Evolutionary conservation across 2,797 vertebrate species (phyloP).

Genomic region (Chaunax sp.): DNA sequence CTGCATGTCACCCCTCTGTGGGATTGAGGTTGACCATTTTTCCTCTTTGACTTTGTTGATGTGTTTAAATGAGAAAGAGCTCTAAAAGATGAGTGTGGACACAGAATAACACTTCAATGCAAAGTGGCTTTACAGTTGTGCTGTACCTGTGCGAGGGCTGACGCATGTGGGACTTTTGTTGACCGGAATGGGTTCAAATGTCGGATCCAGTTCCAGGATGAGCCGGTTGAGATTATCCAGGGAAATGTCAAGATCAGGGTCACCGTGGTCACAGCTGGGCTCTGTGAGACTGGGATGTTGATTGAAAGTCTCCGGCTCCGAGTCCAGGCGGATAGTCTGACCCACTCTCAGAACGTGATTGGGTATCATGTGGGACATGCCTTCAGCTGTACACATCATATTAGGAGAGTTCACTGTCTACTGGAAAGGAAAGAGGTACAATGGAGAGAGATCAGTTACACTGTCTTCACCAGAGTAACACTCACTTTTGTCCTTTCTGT

Average conservation of each 20-base stretch:
- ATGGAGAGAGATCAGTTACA: conserved; percentile 42
- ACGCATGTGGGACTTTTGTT: conserved; percentile 32
- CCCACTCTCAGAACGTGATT: conserved; percentile 86
- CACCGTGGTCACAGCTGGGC: conserved; percentile 42
- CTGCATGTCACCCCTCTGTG: background rate
- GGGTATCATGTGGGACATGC: conserved; percentile 86
- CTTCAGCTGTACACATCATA: conserved; percentile 69
- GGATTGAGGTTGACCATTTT: background rate
- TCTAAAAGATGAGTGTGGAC: background rate
- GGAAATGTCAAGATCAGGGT: conserved; percentile 84
- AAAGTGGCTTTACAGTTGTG: background rate
- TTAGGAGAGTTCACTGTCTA: conserved; percentile 43
- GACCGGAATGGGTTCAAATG: conserved; percentile 84
- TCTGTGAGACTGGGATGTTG: conserved; percentile 32
- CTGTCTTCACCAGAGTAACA: conserved; percentile 9
- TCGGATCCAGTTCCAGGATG: conserved; percentile 92
- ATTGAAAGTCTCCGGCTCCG: conserved; percentile 15
- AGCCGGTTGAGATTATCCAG: conserved; percentile 90
- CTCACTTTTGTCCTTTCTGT: conserved; percentile 28
- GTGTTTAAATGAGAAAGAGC: background rate
- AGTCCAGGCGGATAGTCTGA: conserved; percentile 80
- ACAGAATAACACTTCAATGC: background rate
- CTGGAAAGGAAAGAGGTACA: conserved; percentile 43
- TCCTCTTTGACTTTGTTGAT: background rate
- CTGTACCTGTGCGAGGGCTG: conserved; percentile 69